These are phyloP conservation scores for Lycocerus yunnanus DNA, from an alignment of 2,888 invertebrate species.

Conservation along the genomic window DNA sequence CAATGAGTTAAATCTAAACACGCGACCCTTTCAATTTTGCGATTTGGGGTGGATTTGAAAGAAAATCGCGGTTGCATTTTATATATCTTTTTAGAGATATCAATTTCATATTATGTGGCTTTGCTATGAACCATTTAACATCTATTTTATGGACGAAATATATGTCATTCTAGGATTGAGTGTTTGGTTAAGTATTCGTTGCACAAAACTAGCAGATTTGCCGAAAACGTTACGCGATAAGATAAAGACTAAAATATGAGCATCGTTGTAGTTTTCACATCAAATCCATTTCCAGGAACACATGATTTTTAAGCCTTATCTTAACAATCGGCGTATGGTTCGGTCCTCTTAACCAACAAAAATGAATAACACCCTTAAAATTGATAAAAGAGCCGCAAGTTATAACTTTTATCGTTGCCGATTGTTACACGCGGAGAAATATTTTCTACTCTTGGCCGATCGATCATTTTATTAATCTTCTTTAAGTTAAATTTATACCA, in stretches of 20 bases:
- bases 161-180: slow-evolving; percentile 11
- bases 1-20: slow-evolving; percentile 52
- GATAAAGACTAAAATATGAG: slow-evolving; percentile 33
- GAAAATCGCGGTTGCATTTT: slow-evolving; percentile 42
- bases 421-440: background rate
- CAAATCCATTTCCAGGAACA: slow-evolving; percentile 16
- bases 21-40: slow-evolving; percentile 54
- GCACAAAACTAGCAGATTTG: slow-evolving; percentile 15
- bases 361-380: slow-evolving; percentile 3
- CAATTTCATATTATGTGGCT: slow-evolving; percentile 53
- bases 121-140: slow-evolving; percentile 55
- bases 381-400: background rate
- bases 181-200: background rate
- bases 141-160: slow-evolving; percentile 46
- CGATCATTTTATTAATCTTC: background rate
- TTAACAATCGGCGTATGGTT: slow-evolving; percentile 21
- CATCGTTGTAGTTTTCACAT: slow-evolving; percentile 23
- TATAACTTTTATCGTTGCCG: background rate
- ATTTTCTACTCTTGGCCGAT: background rate
- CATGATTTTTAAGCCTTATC: slow-evolving; percentile 17
- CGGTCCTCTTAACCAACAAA: slow-evolving; percentile 6
- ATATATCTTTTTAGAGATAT: slow-evolving; percentile 44
- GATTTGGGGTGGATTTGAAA: slow-evolving; percentile 48
- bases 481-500: background rate
- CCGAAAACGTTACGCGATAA: slow-evolving; percentile 29